Evolutionary conservation across 2,888 invertebrate genomes (phyloP).

Genomic region (Cyclophora albipunctata): DNA sequence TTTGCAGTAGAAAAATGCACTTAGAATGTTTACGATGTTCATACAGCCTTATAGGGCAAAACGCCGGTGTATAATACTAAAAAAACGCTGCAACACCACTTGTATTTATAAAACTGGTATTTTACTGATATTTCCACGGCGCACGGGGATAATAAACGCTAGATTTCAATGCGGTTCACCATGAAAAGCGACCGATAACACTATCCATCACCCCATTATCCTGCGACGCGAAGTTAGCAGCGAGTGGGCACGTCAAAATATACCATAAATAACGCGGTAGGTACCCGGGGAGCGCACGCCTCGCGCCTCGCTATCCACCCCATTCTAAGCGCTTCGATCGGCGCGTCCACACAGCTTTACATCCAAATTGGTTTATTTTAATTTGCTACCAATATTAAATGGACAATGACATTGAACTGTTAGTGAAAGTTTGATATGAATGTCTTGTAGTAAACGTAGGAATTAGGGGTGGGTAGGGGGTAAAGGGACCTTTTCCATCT

Average conservation of each 20-base stretch:
- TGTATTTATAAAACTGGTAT: conserved; percentile 27
- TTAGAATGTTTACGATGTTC: conserved; percentile 22
- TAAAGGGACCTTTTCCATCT: conserved; percentile 28
- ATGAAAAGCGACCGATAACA: conserved; percentile 70
- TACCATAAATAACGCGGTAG: conserved; percentile 68
- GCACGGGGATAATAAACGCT: conserved; percentile 47
- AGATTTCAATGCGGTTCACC: conserved; percentile 52
- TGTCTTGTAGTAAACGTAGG: conserved; percentile 23
- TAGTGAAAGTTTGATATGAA: not conserved
- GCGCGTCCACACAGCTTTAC: conserved; percentile 37
- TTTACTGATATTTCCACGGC: conserved; percentile 47
- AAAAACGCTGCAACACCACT: conserved; percentile 34
- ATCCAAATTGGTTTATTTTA: conserved; percentile 33
- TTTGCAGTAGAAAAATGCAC: conserved; percentile 12
- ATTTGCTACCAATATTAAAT: conserved; percentile 31
- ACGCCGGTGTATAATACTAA: conserved; percentile 37
- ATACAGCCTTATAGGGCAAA: conserved; percentile 37
- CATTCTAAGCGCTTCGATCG: conserved; percentile 35
- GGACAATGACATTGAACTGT: too few species aligned
- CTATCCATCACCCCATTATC: conserved; percentile 73
- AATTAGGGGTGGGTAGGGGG: conserved; percentile 29
- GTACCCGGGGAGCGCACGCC: conserved; percentile 44
- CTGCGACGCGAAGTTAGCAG: conserved; percentile 66
- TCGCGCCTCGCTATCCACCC: conserved; percentile 33
- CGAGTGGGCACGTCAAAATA: conserved; percentile 70